Evolutionary conservation across 2,888 invertebrate genomes (phyloP).

Genomic region (Orgyia antiqua): DNA sequence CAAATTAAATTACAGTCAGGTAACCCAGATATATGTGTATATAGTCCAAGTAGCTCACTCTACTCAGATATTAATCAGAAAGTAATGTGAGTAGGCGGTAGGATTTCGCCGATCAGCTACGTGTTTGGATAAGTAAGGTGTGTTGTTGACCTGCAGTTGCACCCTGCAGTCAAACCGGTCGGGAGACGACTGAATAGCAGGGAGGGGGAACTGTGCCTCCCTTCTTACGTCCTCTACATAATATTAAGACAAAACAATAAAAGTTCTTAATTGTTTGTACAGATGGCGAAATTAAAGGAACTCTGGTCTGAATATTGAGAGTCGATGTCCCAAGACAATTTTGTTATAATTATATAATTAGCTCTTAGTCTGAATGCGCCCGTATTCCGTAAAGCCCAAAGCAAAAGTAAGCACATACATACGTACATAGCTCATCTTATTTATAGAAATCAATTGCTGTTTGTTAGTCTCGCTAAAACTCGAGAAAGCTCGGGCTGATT

Average conservation of each 20-base stretch:
- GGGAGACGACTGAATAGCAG: slow-evolving; percentile 28
- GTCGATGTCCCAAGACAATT: no score
- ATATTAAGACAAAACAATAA: slow-evolving; percentile 42
- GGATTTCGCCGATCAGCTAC: slow-evolving; percentile 61
- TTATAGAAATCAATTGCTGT: no score
- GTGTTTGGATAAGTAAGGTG: slow-evolving; percentile 61
- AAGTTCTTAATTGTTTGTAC: slow-evolving; percentile 2
- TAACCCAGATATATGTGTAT: neutral
- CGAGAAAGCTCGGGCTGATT: no score
- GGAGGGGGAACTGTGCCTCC: slow-evolving; percentile 13
- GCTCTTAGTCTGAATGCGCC: neutral
- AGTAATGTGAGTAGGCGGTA: slow-evolving; percentile 46
- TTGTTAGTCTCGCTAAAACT: no score
- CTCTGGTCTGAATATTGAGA: no score
- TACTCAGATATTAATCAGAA: slow-evolving; percentile 45
- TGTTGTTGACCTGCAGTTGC: slow-evolving; percentile 62
- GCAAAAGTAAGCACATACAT: no score
- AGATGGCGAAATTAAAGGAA: no score
- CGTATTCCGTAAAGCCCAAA: no score
- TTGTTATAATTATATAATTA: no score
- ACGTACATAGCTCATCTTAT: no score
- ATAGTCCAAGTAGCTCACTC: slow-evolving; percentile 12
- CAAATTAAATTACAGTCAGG: no score
- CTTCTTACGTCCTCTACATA: slow-evolving; percentile 20
- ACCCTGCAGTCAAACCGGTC: slow-evolving; percentile 59